Percentiles rank a stretch among this genome's conserved stretches.
These are phyloP conservation scores for Rhizomys pruinosus DNA, from an alignment of 2,113 vertebrate species.

Conservation along the genomic window DNA sequence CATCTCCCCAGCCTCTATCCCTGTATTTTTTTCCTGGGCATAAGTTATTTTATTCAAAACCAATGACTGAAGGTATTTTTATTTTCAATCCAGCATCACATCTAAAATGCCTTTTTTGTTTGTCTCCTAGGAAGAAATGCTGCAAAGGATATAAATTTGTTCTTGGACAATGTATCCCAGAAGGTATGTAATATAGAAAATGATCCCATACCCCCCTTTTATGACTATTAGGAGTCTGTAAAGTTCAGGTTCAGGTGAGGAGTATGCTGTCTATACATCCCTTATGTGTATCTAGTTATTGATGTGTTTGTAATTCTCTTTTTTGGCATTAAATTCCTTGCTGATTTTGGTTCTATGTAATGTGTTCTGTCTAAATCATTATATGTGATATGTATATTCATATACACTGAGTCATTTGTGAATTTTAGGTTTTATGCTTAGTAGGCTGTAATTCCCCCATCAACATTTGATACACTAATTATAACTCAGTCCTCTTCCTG, in stretches of 20 bases:
- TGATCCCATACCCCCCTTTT: background rate
- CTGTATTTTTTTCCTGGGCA: background rate
- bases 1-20: too few species aligned
- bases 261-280: background rate
- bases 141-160: constrained; percentile 98
- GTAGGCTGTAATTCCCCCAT: background rate
- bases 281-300: background rate
- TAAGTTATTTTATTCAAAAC: constrained; percentile 10
- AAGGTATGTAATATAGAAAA: constrained; percentile 90
- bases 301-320: background rate
- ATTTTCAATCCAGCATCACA: background rate
- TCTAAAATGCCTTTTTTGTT: constrained; percentile 77
- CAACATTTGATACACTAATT: background rate
- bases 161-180: constrained; percentile 98
- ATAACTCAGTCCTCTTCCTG: background rate
- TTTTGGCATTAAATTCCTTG: background rate
- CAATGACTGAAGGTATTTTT: constrained; percentile 3
- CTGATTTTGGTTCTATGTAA: background rate
- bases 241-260: background rate
- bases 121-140: constrained; percentile 96
- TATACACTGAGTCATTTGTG: background rate
- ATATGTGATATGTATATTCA: background rate
- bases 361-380: background rate
- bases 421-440: background rate
- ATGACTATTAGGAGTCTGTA: background rate